Evolutionary conservation across 2,797 vertebrate genomes (phyloP), one percentile per base, ranked within the genome.

Genomic region (Philypnodon macrostomus): DNA sequence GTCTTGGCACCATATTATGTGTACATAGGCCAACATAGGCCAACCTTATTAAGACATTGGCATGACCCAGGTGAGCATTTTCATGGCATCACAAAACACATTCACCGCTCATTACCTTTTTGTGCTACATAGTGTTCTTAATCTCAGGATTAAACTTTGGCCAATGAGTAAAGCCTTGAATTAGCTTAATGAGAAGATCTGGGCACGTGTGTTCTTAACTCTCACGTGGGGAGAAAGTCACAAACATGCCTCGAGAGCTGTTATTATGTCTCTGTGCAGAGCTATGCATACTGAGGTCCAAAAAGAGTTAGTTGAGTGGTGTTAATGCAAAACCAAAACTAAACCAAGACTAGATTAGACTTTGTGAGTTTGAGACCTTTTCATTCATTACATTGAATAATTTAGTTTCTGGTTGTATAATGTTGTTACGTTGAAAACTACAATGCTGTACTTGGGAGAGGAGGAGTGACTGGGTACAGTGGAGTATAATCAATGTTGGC

Each of bases 151-250:
- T 82, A 83, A 59, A 64, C 65, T 56, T 52, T 40, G 60, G 67
- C 54, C 75, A 66, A 55, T 4, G 66, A 63, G 66, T 49, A 81
- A 88, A 88, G 79, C 83, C 75, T 65, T 71, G 75, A 88, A 88
- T 87, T 81, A 87, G 81, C 84, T 85, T 88, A 88, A 88, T 83
- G 70, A 79, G 67, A 33, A 60, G 68, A 70, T 49, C 19, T 56
- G 46, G 63, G 59, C 81, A 86, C 77, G 71, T 74, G 84, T 79
- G 69, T 70, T n/a, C n/a, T n/a, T 56, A 17, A 36, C 50, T 8
- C 77, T 87, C 83, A 87, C 80, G 57, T 80, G 79, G 66, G 58
- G 68, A 66, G 60, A 67, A 68, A 56, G 72, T 71, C 75, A 52
- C 50, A 47, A 16, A 42, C 59, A 51, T 32, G 4, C 52, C 33